Evolutionary conservation across 2,888 invertebrate species (phyloP).

Genomic region (Pecten maximus): DNA sequence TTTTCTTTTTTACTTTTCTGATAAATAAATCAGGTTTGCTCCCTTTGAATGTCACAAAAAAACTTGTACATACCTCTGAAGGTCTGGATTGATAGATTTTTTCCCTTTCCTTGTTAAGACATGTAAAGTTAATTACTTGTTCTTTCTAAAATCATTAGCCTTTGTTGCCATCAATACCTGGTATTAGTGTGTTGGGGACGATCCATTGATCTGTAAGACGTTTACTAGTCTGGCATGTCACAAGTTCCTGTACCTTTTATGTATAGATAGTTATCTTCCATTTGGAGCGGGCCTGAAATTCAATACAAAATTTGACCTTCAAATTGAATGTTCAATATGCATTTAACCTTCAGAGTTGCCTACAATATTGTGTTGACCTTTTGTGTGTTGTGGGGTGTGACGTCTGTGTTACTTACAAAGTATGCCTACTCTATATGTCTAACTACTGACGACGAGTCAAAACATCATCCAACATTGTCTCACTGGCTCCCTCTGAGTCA

Average conservation of each 20-base stretch:
- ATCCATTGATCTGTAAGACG: not conserved
- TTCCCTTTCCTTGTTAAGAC: not conserved
- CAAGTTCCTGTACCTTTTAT: not conserved
- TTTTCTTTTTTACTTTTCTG: no score
- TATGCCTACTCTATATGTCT: not conserved
- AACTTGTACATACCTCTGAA: not conserved
- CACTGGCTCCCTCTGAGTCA: not conserved
- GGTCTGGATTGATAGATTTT: not conserved
- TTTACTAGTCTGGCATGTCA: not conserved
- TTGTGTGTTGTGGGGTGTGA: not conserved
- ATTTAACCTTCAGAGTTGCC: not conserved
- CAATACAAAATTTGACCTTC: constrained; percentile 15
- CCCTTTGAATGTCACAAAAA: not conserved
- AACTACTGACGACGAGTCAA: not conserved
- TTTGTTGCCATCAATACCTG: not conserved
- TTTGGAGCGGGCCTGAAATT: constrained; percentile 5
- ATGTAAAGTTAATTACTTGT: not conserved
- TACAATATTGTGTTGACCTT: constrained; percentile 17
- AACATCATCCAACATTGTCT: not conserved
- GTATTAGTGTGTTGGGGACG: not conserved
- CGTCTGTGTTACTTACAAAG: not conserved
- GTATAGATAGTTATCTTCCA: not conserved
- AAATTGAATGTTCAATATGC: not conserved
- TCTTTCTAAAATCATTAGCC: not conserved
- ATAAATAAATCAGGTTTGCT: not conserved